phyloP scores from a whole-genome alignment of 2,113 vertebrate species.

The Empidonax traillii region DNA sequence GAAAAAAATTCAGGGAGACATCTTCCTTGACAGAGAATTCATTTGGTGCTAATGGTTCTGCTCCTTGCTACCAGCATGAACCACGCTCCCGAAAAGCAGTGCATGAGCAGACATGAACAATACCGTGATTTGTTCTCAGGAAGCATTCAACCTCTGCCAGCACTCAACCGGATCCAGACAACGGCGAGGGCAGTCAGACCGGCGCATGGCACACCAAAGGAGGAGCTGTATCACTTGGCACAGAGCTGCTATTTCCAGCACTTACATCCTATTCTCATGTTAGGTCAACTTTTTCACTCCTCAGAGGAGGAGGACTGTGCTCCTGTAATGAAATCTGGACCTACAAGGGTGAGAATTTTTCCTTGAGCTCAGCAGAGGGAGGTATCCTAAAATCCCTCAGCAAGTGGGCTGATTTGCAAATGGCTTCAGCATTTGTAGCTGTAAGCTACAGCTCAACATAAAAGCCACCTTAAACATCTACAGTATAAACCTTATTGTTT shows the following conservation, averaged over 20 bases:
- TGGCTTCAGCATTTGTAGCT: background rate
- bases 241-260: conserved; percentile 27
- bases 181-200: background rate
- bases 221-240: conserved; percentile 49
- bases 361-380: background rate
- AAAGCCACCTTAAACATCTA: background rate
- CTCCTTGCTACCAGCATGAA: conserved; percentile 37
- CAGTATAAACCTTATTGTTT: background rate
- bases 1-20: background rate
- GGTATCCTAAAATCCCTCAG: background rate
- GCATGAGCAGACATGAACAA: conserved; percentile 36
- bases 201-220: background rate
- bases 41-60: background rate
- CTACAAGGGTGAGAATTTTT: background rate
- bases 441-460: background rate
- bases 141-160: conserved; percentile 41
- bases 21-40: conserved; percentile 18
- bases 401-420: background rate
- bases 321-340: background rate
- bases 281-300: background rate
- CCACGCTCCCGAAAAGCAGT: conserved; percentile 14
- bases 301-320: background rate
- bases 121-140: conserved; percentile 53
- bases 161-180: conserved; percentile 31
- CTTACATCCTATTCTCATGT: background rate